Base-by-base conservation (phyloP, 2,888 invertebrate genomes). In the Dynastes tityus region DNA sequence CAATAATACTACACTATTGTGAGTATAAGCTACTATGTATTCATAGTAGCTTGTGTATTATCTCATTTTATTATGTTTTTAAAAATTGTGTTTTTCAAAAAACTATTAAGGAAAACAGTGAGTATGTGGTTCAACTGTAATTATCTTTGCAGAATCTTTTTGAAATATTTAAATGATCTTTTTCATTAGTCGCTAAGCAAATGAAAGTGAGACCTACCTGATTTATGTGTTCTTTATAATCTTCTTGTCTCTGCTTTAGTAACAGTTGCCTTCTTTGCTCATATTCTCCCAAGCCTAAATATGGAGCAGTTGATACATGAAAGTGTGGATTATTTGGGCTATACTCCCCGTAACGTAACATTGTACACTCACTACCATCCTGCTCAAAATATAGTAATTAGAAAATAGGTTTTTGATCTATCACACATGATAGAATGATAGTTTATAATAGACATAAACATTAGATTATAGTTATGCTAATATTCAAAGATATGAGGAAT, bases 271-370 rank as follows among this genome's bases (percentile, higher is more conserved):
- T 83, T 2, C 91, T 84, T 1, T 91, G 89, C 83, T 92, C 92
- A 85, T 92, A 92, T 85, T 92, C 92, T 9, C 92, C 92, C 32
- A 92, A 88, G 0, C 92, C 92, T 63, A 91, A 87, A 80, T 92
- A 88, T 0, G 90, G 92, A 83, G 92, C 91, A 67, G 88, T 86
- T 70, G 86, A 83, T 78, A 87, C 89, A 75, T 91, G 89, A 32
- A 91, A 84, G 80, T 91, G 87, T 16, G 92, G 92, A 87, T 92
- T 92, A 88, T 92, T 92, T 2, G 92, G 92, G n/a, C 92, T 92
- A 83, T 90, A 92, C 83, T 92, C 92, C 73, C 92, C 92, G 71
- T 91, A 91, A 77, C 91, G 91, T 86, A 92, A 86, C 92, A 92
- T 92, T 78, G 84, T 83, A 84, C 83, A 71, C 74, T 81, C 84